These are phyloP conservation scores for Crocuta crocuta DNA, from an alignment of 2,113 vertebrate genomes.

Conservation along the genomic window DNA sequence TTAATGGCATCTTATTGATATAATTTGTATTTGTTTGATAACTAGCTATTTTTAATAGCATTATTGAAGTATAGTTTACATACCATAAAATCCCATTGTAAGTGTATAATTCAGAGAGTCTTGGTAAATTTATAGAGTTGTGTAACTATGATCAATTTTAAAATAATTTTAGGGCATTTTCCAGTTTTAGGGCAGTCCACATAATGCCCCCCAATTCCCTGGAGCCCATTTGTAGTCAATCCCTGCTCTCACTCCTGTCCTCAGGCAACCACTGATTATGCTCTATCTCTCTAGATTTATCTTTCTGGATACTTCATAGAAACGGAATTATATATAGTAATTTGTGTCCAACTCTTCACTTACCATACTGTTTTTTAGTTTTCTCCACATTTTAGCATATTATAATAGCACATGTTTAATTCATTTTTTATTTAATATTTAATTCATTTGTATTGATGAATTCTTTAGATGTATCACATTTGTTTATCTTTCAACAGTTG, in stretches of 20 bases:
- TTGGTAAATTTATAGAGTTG: not conserved
- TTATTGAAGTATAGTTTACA: not conserved
- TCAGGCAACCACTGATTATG: not conserved
- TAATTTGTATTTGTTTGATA: slow-evolving; percentile 33
- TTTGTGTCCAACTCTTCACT: not conserved
- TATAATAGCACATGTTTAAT: not conserved
- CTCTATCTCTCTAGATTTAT: not conserved
- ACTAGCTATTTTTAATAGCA: slow-evolving; percentile 22
- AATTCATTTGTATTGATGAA: not conserved
- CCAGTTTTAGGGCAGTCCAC: slow-evolving; percentile 17
- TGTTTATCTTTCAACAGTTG: not conserved
- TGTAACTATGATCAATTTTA: not conserved
- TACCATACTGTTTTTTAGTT: not conserved
- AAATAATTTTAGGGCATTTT: not conserved
- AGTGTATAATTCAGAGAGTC: not conserved
- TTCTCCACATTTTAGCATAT: not conserved
- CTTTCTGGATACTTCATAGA: not conserved
- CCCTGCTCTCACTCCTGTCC: not conserved
- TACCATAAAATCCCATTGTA: not conserved
- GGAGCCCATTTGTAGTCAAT: not conserved
- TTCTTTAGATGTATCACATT: not conserved
- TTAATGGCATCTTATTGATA: not conserved
- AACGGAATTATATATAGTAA: not conserved
- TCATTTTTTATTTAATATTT: slow-evolving; percentile 3
- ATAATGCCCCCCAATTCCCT: not conserved